Evolutionary conservation across 2,888 invertebrate species (phyloP), one percentile per base, ranked within the genome.

Genomic region (Lasioglossum zephyrum): DNA sequence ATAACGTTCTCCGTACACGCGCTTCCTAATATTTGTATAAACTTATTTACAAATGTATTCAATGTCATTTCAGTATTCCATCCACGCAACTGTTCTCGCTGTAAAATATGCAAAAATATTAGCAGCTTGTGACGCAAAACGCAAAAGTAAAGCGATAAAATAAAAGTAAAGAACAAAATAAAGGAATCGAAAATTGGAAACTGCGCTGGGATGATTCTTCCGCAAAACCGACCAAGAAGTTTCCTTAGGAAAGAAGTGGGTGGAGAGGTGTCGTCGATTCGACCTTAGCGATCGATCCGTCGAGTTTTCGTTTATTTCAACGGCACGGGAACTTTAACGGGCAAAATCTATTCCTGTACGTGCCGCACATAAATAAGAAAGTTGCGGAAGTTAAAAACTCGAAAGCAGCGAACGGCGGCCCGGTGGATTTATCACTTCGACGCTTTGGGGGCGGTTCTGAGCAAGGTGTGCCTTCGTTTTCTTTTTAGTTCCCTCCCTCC

Each of bases 311-410:
- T 84, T 84, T 85, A 83, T 83, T 81, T 84, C 87, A 82, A 79
- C 77, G 88, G 63, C 77, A 81, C 84, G 63, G 77, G 73, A 91
- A 91, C 83, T 91, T 91, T 87, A 89, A 86, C 91, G 84, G 87
- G 91, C 88, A 92, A 93, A 94, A 94, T 93, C 94, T 92, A 94
- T 94, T 94, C 92, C 92, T 91, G 88, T 91, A 91, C 92, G 92
- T 93, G 92, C 89, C 90, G 88, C 90, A 92, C 94, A 94, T 94
- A 94, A 94, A 94, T 94, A 94, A 94, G 93, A 92, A 94, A 94
- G 93, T 94, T 94, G 92, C 91, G 86, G 79, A 91, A 94, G 94
- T 93, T 94, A 93, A 93, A 90, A 94, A 93, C 87, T 93, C 82
- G 90, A 89, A 90, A 89, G 88, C 88, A 91, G 89, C 89, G 84